These are phyloP conservation scores for Scolanthus callimorphus DNA, from an alignment of 92 coral and sea anemone species.

Conservation along the genomic window DNA sequence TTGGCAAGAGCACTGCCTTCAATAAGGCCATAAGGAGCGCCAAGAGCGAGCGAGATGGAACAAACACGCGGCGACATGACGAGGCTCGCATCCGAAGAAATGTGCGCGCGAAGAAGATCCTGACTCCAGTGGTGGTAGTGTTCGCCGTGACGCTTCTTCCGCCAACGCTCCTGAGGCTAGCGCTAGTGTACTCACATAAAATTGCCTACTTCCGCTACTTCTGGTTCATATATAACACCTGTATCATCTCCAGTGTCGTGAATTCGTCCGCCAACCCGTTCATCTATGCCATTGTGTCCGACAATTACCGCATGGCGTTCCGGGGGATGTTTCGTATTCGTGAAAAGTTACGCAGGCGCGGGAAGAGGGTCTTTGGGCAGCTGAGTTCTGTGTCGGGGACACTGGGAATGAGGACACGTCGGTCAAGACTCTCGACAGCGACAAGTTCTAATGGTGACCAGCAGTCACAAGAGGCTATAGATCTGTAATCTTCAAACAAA, in stretches of 20 bases:
- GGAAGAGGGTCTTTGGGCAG: background rate
- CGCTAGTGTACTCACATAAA: slow-evolving; percentile 7
- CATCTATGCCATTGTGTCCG: slow-evolving; percentile 29
- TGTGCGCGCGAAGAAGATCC: slow-evolving; percentile 24
- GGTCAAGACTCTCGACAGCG: background rate
- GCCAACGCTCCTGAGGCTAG: slow-evolving; percentile 14
- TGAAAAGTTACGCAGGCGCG: background rate
- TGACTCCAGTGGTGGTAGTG: slow-evolving; percentile 38
- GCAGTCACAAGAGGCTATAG: background rate
- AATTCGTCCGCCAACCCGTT: slow-evolving; percentile 33
- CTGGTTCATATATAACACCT: slow-evolving; percentile 26
- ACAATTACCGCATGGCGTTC: slow-evolving; percentile 32
- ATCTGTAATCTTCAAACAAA: too few species aligned
- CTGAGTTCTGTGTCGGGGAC: slow-evolving; percentile 5
- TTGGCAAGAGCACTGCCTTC: slow-evolving; percentile 24
- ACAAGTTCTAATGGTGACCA: background rate
- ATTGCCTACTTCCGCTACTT: slow-evolving; percentile 12
- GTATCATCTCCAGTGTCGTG: slow-evolving; percentile 16
- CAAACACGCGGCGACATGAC: slow-evolving; percentile 9
- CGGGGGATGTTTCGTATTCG: slow-evolving; percentile 1
- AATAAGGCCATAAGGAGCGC: too few species aligned
- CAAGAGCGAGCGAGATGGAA: too few species aligned
- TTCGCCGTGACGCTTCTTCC: slow-evolving; percentile 24
- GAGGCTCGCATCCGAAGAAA: slow-evolving; percentile 20
- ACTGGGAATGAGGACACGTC: background rate